Conservation (phyloP, 2,888 invertebrate species). For the Caenorhabditis imperialis region DNA sequence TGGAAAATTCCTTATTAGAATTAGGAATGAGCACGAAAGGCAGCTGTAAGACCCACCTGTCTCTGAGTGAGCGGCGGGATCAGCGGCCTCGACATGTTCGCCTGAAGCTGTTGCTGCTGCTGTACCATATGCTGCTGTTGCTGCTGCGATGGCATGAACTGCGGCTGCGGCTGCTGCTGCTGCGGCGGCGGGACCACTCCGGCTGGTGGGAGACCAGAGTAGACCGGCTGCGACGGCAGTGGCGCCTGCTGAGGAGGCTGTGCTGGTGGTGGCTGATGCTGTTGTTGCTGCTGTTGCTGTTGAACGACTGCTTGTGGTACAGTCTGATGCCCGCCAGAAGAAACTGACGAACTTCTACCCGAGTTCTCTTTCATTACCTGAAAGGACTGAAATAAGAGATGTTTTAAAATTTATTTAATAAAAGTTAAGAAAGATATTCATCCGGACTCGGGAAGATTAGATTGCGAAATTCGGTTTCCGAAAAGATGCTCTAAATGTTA, state of each 20-base stretch:
- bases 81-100: constrained; percentile 62
- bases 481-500: constrained; percentile 1
- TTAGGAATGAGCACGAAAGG: background rate
- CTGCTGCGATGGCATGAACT: constrained; percentile 3
- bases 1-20: background rate
- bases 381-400: too few species aligned
- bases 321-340: constrained; percentile 58
- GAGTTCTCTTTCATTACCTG: constrained; percentile 66
- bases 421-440: background rate
- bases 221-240: constrained; percentile 5
- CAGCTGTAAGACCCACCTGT: too few species aligned
- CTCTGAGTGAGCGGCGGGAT: constrained; percentile 44
- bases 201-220: constrained; percentile 42
- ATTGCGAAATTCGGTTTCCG: background rate
- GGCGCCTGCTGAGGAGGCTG: background rate
- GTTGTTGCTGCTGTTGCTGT: constrained; percentile 11
- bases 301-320: constrained; percentile 12
- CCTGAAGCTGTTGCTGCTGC: constrained; percentile 33
- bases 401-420: background rate
- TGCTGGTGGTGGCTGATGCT: background rate
- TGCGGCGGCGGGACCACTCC: constrained; percentile 16
- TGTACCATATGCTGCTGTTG: background rate
- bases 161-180: constrained; percentile 11
- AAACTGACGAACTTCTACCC: constrained; percentile 63
- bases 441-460: background rate